A percentile compares a stretch with the other conserved stretches of the same genome.
phyloP scores from a whole-genome alignment of 2,888 invertebrate genomes.

The Philereme vetulata region DNA sequence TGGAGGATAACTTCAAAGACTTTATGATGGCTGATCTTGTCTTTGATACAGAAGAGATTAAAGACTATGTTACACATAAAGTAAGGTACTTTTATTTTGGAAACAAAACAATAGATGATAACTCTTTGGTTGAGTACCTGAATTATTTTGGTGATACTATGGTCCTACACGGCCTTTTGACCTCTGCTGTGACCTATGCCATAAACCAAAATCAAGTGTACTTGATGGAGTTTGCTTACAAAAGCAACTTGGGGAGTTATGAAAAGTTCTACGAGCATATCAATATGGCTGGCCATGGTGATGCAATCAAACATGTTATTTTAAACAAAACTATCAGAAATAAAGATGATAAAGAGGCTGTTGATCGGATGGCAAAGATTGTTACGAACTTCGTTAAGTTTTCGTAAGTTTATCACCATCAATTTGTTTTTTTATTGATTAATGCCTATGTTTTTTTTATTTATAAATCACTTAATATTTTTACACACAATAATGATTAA shows the following conservation, averaged over 20 bases:
- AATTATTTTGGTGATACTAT: conserved; percentile 48
- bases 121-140: conserved; percentile 40
- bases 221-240: conserved; percentile 51
- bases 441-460: too few relatives aligned
- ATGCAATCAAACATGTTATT: conserved; percentile 44
- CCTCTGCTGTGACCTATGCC: conserved; percentile 41
- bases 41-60: conserved; percentile 40
- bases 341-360: conserved; percentile 37
- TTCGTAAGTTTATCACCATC: too few relatives aligned
- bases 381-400: conserved; percentile 46
- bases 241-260: conserved; percentile 41
- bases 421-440: too few relatives aligned
- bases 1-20: conserved; percentile 45
- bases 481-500: too few relatives aligned
- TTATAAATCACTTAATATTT: too few relatives aligned
- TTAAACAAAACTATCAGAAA: conserved; percentile 30
- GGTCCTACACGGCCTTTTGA: conserved; percentile 42
- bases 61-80: conserved; percentile 34
- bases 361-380: conserved; percentile 42
- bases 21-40: conserved; percentile 50
- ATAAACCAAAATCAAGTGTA: conserved; percentile 40
- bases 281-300: conserved; percentile 47
- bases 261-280: conserved; percentile 41
- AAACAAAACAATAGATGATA: conserved; percentile 38
- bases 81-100: conserved; percentile 48